Percentiles rank a stretch among this genome's conserved stretches.
These are phyloP conservation scores for Steinernema carpocapsae DNA, from an alignment of 2,888 invertebrate genomes.

Conservation along the genomic window DNA sequence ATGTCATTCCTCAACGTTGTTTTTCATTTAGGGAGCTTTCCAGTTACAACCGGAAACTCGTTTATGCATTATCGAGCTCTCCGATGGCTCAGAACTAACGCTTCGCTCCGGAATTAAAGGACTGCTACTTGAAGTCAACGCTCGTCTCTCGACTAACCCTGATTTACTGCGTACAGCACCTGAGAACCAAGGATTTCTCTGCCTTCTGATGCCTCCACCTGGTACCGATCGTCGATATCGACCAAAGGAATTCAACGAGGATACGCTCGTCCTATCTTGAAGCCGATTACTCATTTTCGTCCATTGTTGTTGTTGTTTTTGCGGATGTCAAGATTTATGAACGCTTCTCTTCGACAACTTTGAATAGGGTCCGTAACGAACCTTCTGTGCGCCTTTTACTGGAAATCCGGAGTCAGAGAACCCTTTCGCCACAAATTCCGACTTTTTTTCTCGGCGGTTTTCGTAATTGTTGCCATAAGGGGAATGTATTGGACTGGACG, in stretches of 20 bases:
- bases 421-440: neutral
- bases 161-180: constrained; percentile 43
- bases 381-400: neutral
- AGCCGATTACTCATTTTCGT: neutral
- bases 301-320: constrained; percentile 17
- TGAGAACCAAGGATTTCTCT: constrained; percentile 42
- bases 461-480: neutral
- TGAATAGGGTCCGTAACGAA: neutral
- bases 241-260: constrained; percentile 18
- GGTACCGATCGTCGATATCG: neutral
- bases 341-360: neutral
- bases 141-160: constrained; percentile 40
- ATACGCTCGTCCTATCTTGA: neutral
- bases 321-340: neutral
- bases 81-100: constrained; percentile 41
- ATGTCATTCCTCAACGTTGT: neutral
- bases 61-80: constrained; percentile 40
- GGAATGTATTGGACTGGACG: neutral
- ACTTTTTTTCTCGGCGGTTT: neutral
- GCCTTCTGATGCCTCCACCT: constrained; percentile 41
- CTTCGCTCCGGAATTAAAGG: constrained; percentile 48
- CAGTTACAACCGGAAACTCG: constrained; percentile 42
- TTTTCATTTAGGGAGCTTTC: constrained; percentile 44
- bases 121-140: constrained; percentile 47
- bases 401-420: neutral